Percentiles rank a stretch among this genome's conserved stretches.
Evolutionary conservation across 2,797 vertebrate species (phyloP).

Genomic region (Amblyraja radiata): DNA sequence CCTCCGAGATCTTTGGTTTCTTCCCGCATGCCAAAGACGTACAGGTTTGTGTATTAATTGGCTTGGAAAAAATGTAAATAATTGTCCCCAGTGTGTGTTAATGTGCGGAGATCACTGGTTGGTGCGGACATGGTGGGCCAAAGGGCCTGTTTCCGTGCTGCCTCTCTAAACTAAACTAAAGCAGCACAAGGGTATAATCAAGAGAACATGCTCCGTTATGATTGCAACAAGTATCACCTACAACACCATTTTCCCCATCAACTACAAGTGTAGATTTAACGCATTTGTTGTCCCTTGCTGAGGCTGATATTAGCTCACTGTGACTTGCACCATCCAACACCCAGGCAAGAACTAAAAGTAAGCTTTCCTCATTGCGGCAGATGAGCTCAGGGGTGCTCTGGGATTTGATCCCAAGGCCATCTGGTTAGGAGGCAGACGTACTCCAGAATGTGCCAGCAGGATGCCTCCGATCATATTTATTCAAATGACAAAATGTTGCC

Average conservation of each 20-base stretch:
- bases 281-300: background rate
- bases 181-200: background rate
- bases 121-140: no score
- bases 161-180: no score
- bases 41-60: no score
- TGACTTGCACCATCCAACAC: background rate
- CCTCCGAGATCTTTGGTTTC: no score
- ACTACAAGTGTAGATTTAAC: no score
- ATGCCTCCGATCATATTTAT: conserved; percentile 16
- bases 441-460: conserved; percentile 27
- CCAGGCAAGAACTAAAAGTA: background rate
- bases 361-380: background rate
- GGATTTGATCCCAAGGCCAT: conserved; percentile 22
- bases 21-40: no score
- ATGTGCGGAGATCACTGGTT: no score
- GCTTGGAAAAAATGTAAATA: no score
- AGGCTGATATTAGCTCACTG: background rate
- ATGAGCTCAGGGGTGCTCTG: conserved; percentile 6
- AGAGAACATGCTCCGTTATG: background rate
- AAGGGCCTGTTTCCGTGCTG: no score
- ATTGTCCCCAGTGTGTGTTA: no score
- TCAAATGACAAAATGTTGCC: conserved; percentile 21
- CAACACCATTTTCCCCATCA: background rate
- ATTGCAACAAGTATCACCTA: background rate
- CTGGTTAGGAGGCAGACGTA: conserved; percentile 21